Base-by-base conservation (phyloP, 2,888 invertebrate genomes). In the Liodrosophila aerea region DNA sequence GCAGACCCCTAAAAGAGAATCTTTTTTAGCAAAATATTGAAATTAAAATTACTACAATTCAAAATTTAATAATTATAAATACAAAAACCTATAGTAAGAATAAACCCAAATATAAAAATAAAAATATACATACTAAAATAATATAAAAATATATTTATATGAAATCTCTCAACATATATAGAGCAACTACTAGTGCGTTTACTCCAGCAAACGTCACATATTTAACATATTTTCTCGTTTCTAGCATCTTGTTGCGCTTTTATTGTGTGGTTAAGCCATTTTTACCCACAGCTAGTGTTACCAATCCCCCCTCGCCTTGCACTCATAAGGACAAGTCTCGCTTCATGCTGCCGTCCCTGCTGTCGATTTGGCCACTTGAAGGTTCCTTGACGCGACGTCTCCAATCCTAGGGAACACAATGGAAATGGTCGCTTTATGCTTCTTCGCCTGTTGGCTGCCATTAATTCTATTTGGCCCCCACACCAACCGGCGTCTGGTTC, bases 381-480 rank as follows among this genome's bases (percentile, higher is more conserved):
- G 72, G 85, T 80, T 80, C 75, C 82, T 77, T 82, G 80, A 78
- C 78, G 78, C 80, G 73, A 61, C 78, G 66, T 58, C 29, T 40
- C 37, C 54, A 46, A 30, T 53, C 47, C 53, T 41, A 39, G n/a
- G 34, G 18, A 44, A 41, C 58, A 69, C 76, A 60, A 69, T 69
- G 76, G 62, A 34, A 52, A 63, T 60, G 44, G 16, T 62, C 73
- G 62, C 65, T 69, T 83, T 76, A 73, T 80, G 83, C 59, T 64
- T 51, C 5, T 22, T 52, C 54, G 60, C 44, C 65, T 43, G 54
- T 59, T 61, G 66, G 63, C 54, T 47, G 49, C 73, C 84, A 80
- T 80, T 81, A 80, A 77, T 84, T 76, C 71, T 36, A 73, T 76
- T 73, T 54, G 44, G 61, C 44, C 34, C 40, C 18, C 45, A 45